Evolutionary conservation across 2,888 invertebrate genomes (phyloP).

Genomic region (Smittia aterrima): DNA sequence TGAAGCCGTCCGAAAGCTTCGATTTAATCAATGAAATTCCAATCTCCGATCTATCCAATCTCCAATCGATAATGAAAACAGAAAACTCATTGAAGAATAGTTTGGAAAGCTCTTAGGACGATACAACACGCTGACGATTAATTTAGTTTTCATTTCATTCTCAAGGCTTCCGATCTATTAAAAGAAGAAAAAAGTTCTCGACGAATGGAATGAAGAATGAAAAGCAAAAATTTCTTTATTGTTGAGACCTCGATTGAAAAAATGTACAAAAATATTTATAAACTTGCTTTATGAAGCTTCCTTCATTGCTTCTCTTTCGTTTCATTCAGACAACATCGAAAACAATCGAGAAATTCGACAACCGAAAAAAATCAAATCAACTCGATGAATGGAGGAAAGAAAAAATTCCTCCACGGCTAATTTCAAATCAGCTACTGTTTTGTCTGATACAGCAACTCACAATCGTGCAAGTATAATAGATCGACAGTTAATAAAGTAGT

Average conservation of each 20-base stretch:
- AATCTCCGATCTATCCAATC: background rate
- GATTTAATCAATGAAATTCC: constrained; percentile 2
- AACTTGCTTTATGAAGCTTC: background rate
- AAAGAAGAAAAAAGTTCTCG: background rate
- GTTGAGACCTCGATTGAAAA: background rate
- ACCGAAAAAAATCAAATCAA: constrained; percentile 37
- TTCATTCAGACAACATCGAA: background rate
- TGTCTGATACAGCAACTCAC: background rate
- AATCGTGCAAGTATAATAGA: background rate
- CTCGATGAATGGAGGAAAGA: background rate
- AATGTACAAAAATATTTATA: background rate
- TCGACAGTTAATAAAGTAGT: too few species aligned
- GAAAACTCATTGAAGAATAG: background rate
- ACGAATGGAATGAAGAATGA: background rate
- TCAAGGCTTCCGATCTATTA: background rate
- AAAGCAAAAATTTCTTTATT: background rate
- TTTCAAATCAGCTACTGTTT: constrained; percentile 41
- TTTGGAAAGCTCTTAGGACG: background rate
- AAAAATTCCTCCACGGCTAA: constrained; percentile 40
- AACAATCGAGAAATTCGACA: constrained; percentile 29
- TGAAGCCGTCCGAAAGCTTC: background rate
- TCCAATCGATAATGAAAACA: background rate
- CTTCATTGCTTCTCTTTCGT: background rate
- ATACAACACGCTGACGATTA: background rate
- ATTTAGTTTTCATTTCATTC: background rate